These are phyloP conservation scores for Falco cherrug DNA, from an alignment of 2,797 vertebrate genomes.

Conservation along the genomic window DNA sequence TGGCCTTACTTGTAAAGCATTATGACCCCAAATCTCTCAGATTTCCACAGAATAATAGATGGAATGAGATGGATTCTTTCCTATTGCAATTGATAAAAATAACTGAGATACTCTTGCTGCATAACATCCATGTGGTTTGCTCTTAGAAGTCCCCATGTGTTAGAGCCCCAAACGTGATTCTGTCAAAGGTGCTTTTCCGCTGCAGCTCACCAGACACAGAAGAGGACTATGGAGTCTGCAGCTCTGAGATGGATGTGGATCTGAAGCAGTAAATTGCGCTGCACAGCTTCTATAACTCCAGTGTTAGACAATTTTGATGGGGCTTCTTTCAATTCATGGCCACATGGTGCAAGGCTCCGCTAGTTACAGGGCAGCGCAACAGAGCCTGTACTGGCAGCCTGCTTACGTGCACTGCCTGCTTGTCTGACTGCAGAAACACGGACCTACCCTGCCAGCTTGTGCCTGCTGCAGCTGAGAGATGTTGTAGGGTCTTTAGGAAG, in stretches of 20 bases:
- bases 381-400: background rate
- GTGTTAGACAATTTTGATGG: background rate
- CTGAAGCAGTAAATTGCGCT: background rate
- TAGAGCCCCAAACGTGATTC: background rate
- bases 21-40: background rate
- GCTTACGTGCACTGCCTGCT: background rate
- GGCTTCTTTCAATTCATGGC: background rate
- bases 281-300: background rate
- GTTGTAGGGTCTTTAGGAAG: background rate
- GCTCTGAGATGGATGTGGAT: background rate
- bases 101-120: background rate
- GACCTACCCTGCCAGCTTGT: background rate
- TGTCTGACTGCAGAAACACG: background rate
- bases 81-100: background rate
- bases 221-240: fast-evolving
- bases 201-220: background rate
- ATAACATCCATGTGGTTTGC: background rate
- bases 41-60: background rate
- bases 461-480: background rate
- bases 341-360: background rate
- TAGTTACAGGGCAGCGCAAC: no score
- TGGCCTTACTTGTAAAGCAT: background rate
- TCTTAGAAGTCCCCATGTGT: background rate
- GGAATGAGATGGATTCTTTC: background rate
- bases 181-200: background rate